Evolutionary conservation across 92 coral and sea anemone genomes (phyloP), one percentile per base, ranked within the genome.

Genomic region (Muricea muricata): DNA sequence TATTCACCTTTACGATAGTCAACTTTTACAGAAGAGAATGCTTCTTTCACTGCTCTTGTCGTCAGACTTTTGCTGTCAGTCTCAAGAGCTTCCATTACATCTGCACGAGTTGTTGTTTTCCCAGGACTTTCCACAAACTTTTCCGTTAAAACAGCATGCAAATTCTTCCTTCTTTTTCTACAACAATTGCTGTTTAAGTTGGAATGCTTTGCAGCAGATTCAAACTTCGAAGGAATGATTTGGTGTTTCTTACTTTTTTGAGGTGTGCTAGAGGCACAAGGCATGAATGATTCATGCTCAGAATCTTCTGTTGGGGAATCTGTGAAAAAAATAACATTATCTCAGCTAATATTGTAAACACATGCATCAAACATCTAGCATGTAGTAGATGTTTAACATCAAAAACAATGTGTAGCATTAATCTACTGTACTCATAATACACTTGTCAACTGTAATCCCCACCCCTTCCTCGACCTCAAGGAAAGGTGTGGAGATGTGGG

Each of bases 61-160:
- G 87, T 55, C 15, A 87, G 82, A 50, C 90, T 75, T 79, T 80
- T 86, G 46, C 72, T 83, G 65, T 85, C 31, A 41, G 72, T 48
- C 24, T 23, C 63, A 65, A 86, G 76, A 9, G 79, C 78, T 61
- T 77, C 57, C 75, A 85, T 76, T 57, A 77, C 54, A 10, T 80
- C 69, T 61, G 42, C 58, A 58, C 72, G 84, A 15, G 46, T 75
- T 41, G 89, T 66, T 57, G 80, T 37, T 46, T 85, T 85, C 14
- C 89, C 89, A 0, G 89, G 89, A 52, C 89, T 85, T 47, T 85
- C 89, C 17, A 85, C 84, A 75, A 85, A 86, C 18, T 24, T 78
- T 33, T 78, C 89, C 35, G 47, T 48, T 30, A 83, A 45, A 14
- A 45, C 30, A 63, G 89, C 61, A 3, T 45, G 12, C 58, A 77